phyloP scores from a whole-genome alignment of 2,888 invertebrate species.

The Scaptomyza cyrtandrae region DNA sequence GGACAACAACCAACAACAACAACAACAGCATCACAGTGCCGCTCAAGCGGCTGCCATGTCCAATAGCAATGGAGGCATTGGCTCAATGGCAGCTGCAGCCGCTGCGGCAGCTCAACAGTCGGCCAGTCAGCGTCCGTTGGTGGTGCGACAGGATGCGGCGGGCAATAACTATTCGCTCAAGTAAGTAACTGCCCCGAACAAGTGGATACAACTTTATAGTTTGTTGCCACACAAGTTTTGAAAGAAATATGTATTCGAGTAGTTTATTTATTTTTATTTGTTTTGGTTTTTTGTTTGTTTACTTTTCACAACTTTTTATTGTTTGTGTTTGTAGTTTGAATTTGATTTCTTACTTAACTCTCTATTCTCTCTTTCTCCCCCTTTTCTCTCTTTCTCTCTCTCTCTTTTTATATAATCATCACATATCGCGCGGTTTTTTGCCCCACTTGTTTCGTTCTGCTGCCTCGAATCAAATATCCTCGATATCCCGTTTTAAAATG shows the following conservation, averaged over 20 bases:
- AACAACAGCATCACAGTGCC: constrained; percentile 79
- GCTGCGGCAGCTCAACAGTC: constrained; percentile 74
- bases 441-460: constrained; percentile 24
- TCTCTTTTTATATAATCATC: constrained; percentile 21
- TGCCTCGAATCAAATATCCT: constrained; percentile 23
- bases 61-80: constrained; percentile 71
- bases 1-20: constrained; percentile 69
- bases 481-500: constrained; percentile 5
- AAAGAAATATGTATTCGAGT: constrained; percentile 1
- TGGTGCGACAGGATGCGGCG: constrained; percentile 90
- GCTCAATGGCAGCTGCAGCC: constrained; percentile 73
- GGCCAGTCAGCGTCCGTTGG: constrained; percentile 86
- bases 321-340: constrained; percentile 40
- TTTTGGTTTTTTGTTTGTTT: not conserved
- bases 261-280: not conserved
- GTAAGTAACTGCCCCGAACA: constrained; percentile 86
- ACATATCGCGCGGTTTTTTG: constrained; percentile 25
- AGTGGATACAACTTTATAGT: not conserved
- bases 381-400: constrained; percentile 25
- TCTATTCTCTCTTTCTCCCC: constrained; percentile 18
- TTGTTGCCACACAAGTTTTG: not conserved
- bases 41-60: constrained; percentile 66
- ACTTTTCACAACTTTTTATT: constrained; percentile 20
- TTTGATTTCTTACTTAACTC: constrained; percentile 45
- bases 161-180: constrained; percentile 91